These are phyloP conservation scores for Lacerta bilineata DNA, from an alignment of 2,797 vertebrate species.

Conservation along the genomic window DNA sequence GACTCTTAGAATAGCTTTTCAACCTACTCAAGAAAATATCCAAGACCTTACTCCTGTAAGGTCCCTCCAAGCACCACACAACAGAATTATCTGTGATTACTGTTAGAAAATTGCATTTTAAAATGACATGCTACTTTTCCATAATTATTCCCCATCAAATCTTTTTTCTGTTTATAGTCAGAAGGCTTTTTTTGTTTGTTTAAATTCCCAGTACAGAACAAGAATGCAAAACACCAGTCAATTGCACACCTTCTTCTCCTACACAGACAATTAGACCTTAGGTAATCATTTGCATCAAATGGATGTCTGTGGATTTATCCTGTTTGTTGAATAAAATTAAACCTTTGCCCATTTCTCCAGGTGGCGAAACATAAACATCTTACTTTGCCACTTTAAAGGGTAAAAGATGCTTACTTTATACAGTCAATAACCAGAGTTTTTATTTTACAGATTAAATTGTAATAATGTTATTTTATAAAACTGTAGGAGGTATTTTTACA, in stretches of 20 bases:
- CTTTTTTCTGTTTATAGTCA: not conserved
- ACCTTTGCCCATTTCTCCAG: constrained; percentile 3
- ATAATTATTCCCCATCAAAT: constrained; percentile 6
- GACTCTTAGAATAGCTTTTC: rapidly evolving
- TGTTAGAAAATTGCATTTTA: constrained; percentile 16
- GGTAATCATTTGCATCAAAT: constrained; percentile 12
- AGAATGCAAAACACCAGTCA: not conserved
- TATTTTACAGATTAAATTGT: constrained; percentile 29
- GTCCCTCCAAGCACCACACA: not conserved
- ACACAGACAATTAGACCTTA: not conserved
- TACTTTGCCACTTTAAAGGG: constrained; percentile 4
- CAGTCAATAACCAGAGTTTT: not conserved
- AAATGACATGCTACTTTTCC: constrained; percentile 3
- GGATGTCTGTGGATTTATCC: constrained; percentile 21
- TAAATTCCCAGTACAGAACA: not conserved
- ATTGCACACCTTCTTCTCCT: not conserved
- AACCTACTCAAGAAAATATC: not conserved
- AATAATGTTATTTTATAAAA: constrained; percentile 31
- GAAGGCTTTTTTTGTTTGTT: not conserved
- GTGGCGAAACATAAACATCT: constrained; percentile 9
- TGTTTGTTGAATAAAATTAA: constrained; percentile 36
- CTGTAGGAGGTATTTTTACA: constrained; percentile 16
- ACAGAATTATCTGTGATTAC: constrained; percentile 14
- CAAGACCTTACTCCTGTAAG: not conserved
- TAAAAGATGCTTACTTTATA: constrained; percentile 3